These are phyloP conservation scores for Catharus minimus DNA, from an alignment of 2,113 vertebrate species.

Conservation along the genomic window DNA sequence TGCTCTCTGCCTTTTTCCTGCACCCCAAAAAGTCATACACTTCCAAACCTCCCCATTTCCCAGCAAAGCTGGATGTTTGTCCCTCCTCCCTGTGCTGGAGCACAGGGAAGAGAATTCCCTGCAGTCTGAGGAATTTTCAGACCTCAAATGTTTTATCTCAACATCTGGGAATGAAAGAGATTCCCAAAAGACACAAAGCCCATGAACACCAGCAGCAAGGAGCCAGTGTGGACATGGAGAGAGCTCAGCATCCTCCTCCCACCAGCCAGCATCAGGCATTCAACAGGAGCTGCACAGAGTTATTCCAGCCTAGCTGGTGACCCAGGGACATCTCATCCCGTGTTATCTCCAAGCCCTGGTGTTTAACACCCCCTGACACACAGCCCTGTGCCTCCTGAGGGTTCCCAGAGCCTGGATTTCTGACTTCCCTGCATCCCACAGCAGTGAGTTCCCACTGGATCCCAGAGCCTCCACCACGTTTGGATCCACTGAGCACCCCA, in stretches of 20 bases:
- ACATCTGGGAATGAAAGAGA: neutral
- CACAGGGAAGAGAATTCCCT: neutral
- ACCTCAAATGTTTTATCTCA: neutral
- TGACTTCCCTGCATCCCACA: fast-evolving
- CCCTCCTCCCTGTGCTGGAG: fast-evolving
- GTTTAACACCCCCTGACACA: neutral
- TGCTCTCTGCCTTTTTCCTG: neutral
- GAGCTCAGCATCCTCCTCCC: neutral
- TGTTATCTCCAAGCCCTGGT: neutral
- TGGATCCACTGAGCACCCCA: fast-evolving
- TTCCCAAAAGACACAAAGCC: neutral
- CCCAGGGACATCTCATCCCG: too few relatives aligned
- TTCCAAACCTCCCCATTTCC: neutral
- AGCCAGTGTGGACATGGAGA: fast-evolving
- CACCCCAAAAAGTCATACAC: neutral
- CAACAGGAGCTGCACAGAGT: fast-evolving
- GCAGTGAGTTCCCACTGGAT: fast-evolving
- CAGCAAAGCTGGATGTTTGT: too few relatives aligned
- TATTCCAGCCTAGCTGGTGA: neutral
- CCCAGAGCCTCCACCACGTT: neutral
- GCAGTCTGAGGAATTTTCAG: neutral
- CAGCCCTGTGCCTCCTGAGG: neutral
- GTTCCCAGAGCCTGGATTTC: neutral
- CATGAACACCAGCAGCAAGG: neutral
- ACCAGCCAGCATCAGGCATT: fast-evolving